Base-by-base conservation (phyloP, 2,797 vertebrate species). In the Melanotaenia pygmaea region DNA sequence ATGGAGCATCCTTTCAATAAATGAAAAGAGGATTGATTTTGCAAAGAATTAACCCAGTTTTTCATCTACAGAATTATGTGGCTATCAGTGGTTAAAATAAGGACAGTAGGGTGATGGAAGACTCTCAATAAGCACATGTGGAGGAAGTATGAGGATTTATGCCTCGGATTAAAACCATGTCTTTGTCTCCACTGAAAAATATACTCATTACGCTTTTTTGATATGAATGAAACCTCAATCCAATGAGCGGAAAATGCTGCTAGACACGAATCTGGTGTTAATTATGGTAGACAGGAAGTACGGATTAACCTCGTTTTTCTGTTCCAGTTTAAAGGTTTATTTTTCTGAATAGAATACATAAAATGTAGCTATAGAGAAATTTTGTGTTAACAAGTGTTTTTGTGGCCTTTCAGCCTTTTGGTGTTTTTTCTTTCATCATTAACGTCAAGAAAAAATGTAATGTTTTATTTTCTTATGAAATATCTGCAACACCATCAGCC, bases 221-320 rank as follows among this genome's bases (percentile, higher is more conserved):
- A 72, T 74, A 32, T 65, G 3, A 82, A 66, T 69, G 59, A 85
- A 83, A 70, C 65, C 74, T 82, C 74, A 85, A 85, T 89, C 77
- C 72, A 81, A 37, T 18, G 38, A 64, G 71, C 22, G 35, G 81
- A 30, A 75, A 82, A 85, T 53, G 26, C 63, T 81, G 66, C 77
- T 67, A 45, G 61, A 70, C 73, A 56, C 62, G 75, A 90, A 77
- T 81, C 79, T 82, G 62, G 64, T 79, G 59, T 85, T 84, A 72
- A 84, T 58, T 86, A 80, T 77, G 69, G 73, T 73, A 81, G 72
- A 85, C 74, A 80, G 82, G 82, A 86, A 82, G 72, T 80, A 75
- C 70, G 82, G 88, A 91, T 88, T 92, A 89, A 85, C 90, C 92
- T 77, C 90, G 43, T 88, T 94, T 73, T 74, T 54, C 26, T 82